Conservation (phyloP, 1,140 invertebrate species). For the Bradysia coprophila region DNA sequence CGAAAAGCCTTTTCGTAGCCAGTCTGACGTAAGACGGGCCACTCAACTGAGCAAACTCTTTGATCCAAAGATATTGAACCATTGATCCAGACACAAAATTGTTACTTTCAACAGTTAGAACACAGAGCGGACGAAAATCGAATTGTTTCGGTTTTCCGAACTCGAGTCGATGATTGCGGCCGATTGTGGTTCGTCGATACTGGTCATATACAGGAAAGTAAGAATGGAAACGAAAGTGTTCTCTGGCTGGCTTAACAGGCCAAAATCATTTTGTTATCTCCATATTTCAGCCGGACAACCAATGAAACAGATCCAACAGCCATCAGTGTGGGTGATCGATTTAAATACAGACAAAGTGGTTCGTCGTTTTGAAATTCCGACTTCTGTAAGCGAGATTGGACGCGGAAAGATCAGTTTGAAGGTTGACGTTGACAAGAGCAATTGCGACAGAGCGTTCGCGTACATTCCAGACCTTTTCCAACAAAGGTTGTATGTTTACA, state of each 20-base stretch:
- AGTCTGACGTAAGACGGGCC: too few species aligned
- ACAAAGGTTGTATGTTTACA: slow-evolving; percentile 36
- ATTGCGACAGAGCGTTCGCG: slow-evolving; percentile 38
- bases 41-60: too few species aligned
- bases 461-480: slow-evolving; percentile 44
- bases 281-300: slow-evolving; percentile 5
- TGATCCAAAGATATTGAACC: too few species aligned
- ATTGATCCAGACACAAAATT: too few species aligned
- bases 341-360: slow-evolving; percentile 27
- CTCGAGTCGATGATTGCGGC: slow-evolving; percentile 36
- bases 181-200: too few species aligned
- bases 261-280: not conserved
- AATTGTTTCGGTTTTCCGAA: slow-evolving; percentile 37
- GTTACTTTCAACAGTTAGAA: slow-evolving; percentile 2
- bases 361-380: slow-evolving; percentile 1
- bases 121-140: slow-evolving; percentile 12
- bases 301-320: slow-evolving; percentile 27
- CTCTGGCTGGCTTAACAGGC: slow-evolving; percentile 7
- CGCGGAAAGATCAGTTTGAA: slow-evolving; percentile 33
- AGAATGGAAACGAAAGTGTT: too few species aligned
- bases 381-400: not conserved
- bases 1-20: too few species aligned
- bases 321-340: slow-evolving; percentile 36
- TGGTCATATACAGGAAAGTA: slow-evolving; percentile 29
- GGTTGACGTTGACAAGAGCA: slow-evolving; percentile 33